Evolutionary conservation across 1,140 invertebrate species (phyloP).

Genomic region (Drosophila pectinifera): DNA sequence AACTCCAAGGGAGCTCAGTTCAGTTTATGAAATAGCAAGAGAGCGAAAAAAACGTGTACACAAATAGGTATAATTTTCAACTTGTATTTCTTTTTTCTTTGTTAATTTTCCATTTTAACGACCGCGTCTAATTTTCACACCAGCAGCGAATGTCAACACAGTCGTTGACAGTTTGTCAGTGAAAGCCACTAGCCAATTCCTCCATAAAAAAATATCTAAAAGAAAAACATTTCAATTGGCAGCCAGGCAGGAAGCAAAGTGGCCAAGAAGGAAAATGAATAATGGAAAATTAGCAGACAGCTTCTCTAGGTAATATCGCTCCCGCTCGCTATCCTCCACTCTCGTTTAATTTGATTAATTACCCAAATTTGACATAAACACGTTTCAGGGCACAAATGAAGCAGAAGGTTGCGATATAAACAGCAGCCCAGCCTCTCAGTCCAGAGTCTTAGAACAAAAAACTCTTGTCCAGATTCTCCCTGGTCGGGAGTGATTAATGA

Average conservation of each 20-base stretch:
- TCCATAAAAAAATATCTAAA: background rate
- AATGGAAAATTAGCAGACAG: conserved; percentile 60
- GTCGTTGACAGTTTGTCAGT: conserved; percentile 45
- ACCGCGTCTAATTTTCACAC: conserved; percentile 47
- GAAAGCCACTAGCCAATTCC: conserved; percentile 30
- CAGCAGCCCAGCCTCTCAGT: conserved; percentile 10
- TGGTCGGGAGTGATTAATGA: conserved; percentile 64
- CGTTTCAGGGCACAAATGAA: conserved; percentile 73
- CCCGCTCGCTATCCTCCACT: conserved; percentile 20
- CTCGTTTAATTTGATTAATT: conserved; percentile 72
- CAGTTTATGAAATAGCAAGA: too few relatives aligned
- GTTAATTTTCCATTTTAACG: conserved; percentile 28
- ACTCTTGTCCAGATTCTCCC: conserved; percentile 34
- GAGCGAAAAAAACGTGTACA: conserved; percentile 5
- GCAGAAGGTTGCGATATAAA: conserved; percentile 71
- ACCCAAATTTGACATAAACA: conserved; percentile 72
- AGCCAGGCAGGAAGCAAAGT: conserved; percentile 56
- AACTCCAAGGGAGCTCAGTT: conserved; percentile 1
- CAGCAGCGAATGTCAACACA: conserved; percentile 37
- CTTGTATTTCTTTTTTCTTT: background rate
- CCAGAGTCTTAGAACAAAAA: conserved; percentile 32
- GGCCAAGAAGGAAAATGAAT: conserved; percentile 38
- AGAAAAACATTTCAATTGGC: conserved; percentile 41
- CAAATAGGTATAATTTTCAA: conserved; percentile 9
- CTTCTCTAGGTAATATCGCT: conserved; percentile 22